Evolutionary conservation across 2,113 vertebrate genomes (phyloP), one percentile per base, ranked within the genome.

Genomic region (Polypterus bichir): DNA sequence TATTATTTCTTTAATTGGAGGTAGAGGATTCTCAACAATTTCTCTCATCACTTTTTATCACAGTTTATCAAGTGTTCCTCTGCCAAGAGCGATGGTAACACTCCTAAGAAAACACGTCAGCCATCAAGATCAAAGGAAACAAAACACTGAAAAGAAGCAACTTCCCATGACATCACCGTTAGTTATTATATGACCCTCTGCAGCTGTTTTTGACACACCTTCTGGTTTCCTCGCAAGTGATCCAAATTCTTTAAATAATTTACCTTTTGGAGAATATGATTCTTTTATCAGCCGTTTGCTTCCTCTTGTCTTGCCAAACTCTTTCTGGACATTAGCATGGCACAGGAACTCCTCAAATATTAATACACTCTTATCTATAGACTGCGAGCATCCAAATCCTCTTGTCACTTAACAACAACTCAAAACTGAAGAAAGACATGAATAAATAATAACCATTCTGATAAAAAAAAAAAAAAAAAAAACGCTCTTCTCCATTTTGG

Each of bases 141-240:
- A 11, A 2, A 76, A 7, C 62, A 73, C 74, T 75, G 67, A 67
- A 73, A 78, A 78, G 76, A 75, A 68, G 68, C 48, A 65, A 70
- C 78, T 84, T 88, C 84, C 82, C 75, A 76, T 84, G 69, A 91
- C 81, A 83, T 88, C 83, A 87, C 47, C 9, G 74, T 70, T 69
- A 67, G 77, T 77, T 6, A 1, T 60, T 61, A 60, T 1, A 2
- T 72, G 85, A 83, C 79, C 79, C 66, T 68, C 65, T 59, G 64
- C 68, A 73, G 80, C 71, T 71, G 66, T 55, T 69, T 4, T 48
- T 57, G 79, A 76, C 74, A 84, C 79, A 78, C 81, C 81, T 79
- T 80, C 67, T 48, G 60, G 63, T 77, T 77, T 82, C 77, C 77
- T 71, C 61, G 27, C 53, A 44, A 70, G 63, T 56, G 61, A 1